Conservation (phyloP, 1,140 invertebrate species). For the Bombus fervidus region DNA sequence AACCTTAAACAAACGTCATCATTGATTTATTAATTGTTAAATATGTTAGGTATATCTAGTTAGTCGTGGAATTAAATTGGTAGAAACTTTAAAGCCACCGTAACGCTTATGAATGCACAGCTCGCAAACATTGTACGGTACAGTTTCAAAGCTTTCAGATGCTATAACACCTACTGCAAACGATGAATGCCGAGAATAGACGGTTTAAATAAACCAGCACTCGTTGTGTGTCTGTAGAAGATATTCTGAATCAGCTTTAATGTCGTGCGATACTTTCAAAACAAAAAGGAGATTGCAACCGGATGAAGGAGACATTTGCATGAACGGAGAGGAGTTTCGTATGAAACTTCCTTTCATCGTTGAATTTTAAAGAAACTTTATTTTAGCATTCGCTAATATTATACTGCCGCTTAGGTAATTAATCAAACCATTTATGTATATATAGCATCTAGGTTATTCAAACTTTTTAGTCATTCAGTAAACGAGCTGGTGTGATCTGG, state of each 20-base stretch:
- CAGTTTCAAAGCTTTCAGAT: not conserved
- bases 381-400: not conserved
- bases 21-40: too few relatives aligned
- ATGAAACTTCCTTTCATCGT: not conserved
- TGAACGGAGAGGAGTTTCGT: not conserved
- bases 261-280: not conserved
- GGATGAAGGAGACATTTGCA: not conserved
- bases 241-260: slow-evolving; percentile 12
- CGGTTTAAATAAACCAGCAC: not conserved
- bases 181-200: not conserved
- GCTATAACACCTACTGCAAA: not conserved
- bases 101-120: not conserved
- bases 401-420: not conserved
- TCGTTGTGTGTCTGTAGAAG: not conserved
- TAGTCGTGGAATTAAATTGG: not conserved
- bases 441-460: not conserved
- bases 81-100: not conserved
- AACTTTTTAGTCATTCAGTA: not conserved
- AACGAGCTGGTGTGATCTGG: too few relatives aligned
- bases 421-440: not conserved
- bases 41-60: too few relatives aligned
- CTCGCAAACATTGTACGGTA: not conserved
- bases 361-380: not conserved
- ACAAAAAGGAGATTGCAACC: slow-evolving; percentile 6
- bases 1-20: too few relatives aligned